These are phyloP conservation scores for Dicyrtomina minuta DNA, from an alignment of 2,888 invertebrate genomes.

Conservation along the genomic window DNA sequence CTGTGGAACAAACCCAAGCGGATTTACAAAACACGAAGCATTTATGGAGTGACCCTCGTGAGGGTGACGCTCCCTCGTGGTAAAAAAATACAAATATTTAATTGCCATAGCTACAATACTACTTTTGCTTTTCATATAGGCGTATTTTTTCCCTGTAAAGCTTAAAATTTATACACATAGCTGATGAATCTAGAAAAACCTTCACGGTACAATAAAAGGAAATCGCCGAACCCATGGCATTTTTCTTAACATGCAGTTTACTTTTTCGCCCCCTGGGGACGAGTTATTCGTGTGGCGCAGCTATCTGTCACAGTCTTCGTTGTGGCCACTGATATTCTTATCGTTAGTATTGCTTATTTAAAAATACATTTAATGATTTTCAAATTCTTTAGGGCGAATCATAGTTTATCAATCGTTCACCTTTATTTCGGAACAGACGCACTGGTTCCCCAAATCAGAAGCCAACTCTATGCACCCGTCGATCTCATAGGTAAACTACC, in stretches of 20 bases:
- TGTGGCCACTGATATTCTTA: too few species aligned
- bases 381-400: conserved; percentile 36
- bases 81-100: neutral
- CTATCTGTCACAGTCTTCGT: too few species aligned
- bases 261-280: too few species aligned
- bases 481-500: conserved; percentile 46
- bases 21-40: conserved; percentile 11
- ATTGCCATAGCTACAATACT: too few species aligned
- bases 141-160: neutral
- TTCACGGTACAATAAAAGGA: too few species aligned
- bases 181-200: too few species aligned
- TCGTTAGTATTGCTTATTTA: too few species aligned
- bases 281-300: too few species aligned
- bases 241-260: too few species aligned
- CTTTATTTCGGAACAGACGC: conserved; percentile 47
- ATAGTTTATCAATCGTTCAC: conserved; percentile 47
- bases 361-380: neutral
- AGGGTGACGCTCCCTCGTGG: conserved; percentile 4
- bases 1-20: conserved; percentile 15
- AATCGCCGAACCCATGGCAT: too few species aligned
- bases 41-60: conserved; percentile 11
- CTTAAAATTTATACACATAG: too few species aligned
- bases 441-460: conserved; percentile 44
- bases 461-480: conserved; percentile 43
- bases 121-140: neutral